Evolutionary conservation across 2,888 invertebrate species (phyloP).

Genomic region (Euspilapteryx auroguttella): DNA sequence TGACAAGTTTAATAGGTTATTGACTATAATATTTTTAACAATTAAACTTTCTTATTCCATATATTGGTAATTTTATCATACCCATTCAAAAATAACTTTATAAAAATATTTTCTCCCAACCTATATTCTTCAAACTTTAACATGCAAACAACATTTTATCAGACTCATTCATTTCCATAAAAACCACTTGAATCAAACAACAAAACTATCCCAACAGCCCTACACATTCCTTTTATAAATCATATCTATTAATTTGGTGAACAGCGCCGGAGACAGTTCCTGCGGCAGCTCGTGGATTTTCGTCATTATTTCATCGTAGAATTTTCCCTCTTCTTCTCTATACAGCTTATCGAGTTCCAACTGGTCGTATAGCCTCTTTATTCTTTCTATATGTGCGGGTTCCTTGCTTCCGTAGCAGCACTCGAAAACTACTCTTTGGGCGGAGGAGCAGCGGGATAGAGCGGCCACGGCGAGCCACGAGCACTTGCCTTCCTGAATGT

Average conservation of each 20-base stretch:
- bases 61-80: too few species aligned
- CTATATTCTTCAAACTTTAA: too few species aligned
- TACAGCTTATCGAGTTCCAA: slow-evolving; percentile 37
- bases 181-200: too few species aligned
- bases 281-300: slow-evolving; percentile 73
- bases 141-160: too few species aligned
- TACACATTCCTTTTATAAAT: slow-evolving; percentile 48
- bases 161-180: too few species aligned
- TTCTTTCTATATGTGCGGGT: slow-evolving; percentile 45
- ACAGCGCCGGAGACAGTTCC: slow-evolving; percentile 69
- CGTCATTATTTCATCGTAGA: slow-evolving; percentile 61
- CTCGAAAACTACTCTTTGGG: slow-evolving; percentile 64
- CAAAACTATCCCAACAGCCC: too few species aligned
- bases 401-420: slow-evolving; percentile 68
- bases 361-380: slow-evolving; percentile 31
- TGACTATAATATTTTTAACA: too few species aligned
- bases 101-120: too few species aligned
- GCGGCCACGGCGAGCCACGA: slow-evolving; percentile 83
- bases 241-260: slow-evolving; percentile 70
- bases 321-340: background rate
- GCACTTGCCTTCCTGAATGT: slow-evolving; percentile 74
- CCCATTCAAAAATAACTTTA: too few species aligned
- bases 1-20: too few species aligned
- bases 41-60: too few species aligned
- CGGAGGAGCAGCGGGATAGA: slow-evolving; percentile 64